Base-by-base conservation (phyloP, 1,140 invertebrate species). In the Microplitis mediator region DNA sequence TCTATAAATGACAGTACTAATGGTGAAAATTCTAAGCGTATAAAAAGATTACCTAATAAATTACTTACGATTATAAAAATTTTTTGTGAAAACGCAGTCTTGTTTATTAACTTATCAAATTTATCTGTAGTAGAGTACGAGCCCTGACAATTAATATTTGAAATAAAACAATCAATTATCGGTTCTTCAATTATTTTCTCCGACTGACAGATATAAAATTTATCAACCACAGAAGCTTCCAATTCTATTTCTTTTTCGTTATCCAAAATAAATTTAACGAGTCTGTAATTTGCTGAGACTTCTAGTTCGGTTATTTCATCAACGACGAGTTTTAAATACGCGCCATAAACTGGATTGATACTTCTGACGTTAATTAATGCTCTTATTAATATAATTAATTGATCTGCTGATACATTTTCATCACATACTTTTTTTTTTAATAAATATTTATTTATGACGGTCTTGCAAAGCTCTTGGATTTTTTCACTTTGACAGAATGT, bases 101-200 rank as follows among this genome's bases (percentile, higher is more conserved):
- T 69, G 69, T 76, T 60, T 13, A 85, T 75, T 56, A 85, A 70
- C 9, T 74, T 66, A 51, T 73, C 36, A 9, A 65, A 71, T n/a
- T 35, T 2, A n/a, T 54, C 45, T 50, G 56, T 56, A 36, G 31
- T 45, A 34, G 39, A 14, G n/a, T 35, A 71, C 4, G 66, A 69
- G 62, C 71, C 23, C 3, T 72, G 6, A 31, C 45, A 62, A 1
- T 75, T 50, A 54, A 66, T 65, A 23, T 78, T 74, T 39, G 71
- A 32, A 0, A 75, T 4, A 64, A 85, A 82, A 73, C 72, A 72
- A 16, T 82, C 71, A 3, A 80, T 45, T 13, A 86, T 61, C n/a
- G 83, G 81, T 63, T 78, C 70, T 66, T 85, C 82, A 56, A 86
- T 80, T 23, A 83, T 72, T 71, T 80, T 65, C 31, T 66, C 73